These are phyloP conservation scores for Mallotus villosus DNA, from an alignment of 2,797 vertebrate genomes.

Conservation along the genomic window DNA sequence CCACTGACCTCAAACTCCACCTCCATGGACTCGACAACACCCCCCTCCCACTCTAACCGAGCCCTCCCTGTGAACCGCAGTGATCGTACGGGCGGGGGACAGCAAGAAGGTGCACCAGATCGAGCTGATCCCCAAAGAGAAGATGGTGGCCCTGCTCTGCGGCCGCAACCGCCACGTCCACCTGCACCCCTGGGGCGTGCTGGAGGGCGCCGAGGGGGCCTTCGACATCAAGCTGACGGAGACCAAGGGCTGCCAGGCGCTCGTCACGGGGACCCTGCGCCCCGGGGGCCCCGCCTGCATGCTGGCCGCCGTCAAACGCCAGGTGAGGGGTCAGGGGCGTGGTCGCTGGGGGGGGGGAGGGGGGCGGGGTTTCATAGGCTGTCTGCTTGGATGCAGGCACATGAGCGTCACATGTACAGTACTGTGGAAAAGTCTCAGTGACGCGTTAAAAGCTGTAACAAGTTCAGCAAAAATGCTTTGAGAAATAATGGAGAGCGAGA, in stretches of 20 bases:
- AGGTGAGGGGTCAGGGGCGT: slow-evolving; percentile 48
- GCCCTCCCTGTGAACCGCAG: slow-evolving; percentile 59
- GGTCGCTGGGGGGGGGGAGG: background rate
- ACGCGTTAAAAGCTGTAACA: no score
- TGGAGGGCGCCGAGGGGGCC: slow-evolving; percentile 85
- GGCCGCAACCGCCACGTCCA: slow-evolving; percentile 92
- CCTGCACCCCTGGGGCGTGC: slow-evolving; percentile 85
- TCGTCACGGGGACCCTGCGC: slow-evolving; percentile 79
- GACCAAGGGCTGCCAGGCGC: slow-evolving; percentile 92
- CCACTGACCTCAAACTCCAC: no score
- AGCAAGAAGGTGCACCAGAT: slow-evolving; percentile 95
- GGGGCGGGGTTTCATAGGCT: background rate
- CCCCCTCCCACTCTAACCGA: background rate
- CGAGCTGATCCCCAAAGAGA: slow-evolving; percentile 87
- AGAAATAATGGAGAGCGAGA: no score
- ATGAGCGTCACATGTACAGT: no score
- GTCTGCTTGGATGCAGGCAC: background rate
- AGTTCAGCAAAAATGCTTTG: no score
- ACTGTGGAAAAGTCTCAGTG: no score
- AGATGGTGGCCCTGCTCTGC: slow-evolving; percentile 84
- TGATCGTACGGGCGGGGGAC: slow-evolving; percentile 93
- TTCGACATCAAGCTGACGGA: slow-evolving; percentile 90
- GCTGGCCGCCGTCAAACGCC: slow-evolving; percentile 87
- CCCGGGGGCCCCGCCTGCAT: slow-evolving; percentile 84
- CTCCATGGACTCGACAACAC: no score